Conservation (phyloP, 2,888 invertebrate genomes). For the Hydriomena furcata region DNA sequence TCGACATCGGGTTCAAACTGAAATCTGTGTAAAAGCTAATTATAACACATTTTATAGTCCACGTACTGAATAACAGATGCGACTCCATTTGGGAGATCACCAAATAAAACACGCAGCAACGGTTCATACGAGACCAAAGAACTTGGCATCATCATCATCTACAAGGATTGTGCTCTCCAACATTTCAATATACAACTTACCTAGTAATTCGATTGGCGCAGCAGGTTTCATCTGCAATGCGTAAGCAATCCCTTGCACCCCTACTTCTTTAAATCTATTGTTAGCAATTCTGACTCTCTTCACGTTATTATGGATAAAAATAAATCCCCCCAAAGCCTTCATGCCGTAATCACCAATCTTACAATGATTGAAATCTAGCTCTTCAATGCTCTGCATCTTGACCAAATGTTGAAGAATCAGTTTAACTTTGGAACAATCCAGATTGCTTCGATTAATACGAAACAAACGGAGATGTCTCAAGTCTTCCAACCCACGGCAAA, state of each 20-base stretch:
- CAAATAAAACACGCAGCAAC: too few species aligned
- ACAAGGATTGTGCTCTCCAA: too few species aligned
- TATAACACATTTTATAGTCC: not conserved
- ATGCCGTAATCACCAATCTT: conserved; percentile 85
- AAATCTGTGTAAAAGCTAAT: conserved; percentile 65
- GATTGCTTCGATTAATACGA: conserved; percentile 83
- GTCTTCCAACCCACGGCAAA: conserved; percentile 78
- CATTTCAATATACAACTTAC: too few species aligned
- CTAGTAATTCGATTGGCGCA: conserved; percentile 73
- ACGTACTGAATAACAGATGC: too few species aligned
- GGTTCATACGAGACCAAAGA: too few species aligned
- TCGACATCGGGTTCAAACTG: conserved; percentile 84
- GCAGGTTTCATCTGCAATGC: conserved; percentile 77
- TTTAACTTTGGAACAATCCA: conserved; percentile 84
- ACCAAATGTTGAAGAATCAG: conserved; percentile 80
- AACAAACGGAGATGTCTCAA: conserved; percentile 77
- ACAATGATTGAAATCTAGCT: conserved; percentile 86
- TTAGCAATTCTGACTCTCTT: conserved; percentile 79
- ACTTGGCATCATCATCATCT: too few species aligned
- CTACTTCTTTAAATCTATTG: conserved; percentile 80
- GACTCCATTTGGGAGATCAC: too few species aligned
- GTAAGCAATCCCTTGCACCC: conserved; percentile 81
- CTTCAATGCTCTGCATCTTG: conserved; percentile 78
- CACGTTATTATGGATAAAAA: conserved; percentile 71
- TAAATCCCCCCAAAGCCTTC: conserved; percentile 84